phyloP scores from a whole-genome alignment of 2,797 vertebrate genomes.

The Sebastes paucispinis region DNA sequence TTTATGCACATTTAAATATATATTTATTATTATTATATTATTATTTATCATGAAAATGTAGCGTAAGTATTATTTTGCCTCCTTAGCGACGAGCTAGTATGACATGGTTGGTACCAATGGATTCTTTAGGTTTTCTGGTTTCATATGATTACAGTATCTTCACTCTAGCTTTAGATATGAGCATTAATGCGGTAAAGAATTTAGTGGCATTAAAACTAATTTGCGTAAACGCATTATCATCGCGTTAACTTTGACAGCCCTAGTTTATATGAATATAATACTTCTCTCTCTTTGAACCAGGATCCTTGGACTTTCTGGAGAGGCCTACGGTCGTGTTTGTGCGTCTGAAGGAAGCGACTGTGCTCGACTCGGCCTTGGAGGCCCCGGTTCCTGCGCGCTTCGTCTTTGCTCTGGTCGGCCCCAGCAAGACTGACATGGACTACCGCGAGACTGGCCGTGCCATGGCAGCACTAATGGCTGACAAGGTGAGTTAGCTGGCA shows the following conservation, averaged over 20 bases:
- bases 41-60: too few species aligned
- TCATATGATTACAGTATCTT: too few species aligned
- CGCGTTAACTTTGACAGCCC: too few species aligned
- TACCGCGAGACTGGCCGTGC: slow-evolving; percentile 90
- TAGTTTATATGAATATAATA: background rate
- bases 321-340: slow-evolving; percentile 85
- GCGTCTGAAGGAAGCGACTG: slow-evolving; percentile 83
- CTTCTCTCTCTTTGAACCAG: slow-evolving; percentile 68
- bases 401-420: slow-evolving; percentile 88
- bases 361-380: slow-evolving; percentile 79
- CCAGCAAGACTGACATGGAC: slow-evolving; percentile 75
- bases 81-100: too few species aligned
- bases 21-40: too few species aligned
- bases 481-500: slow-evolving; percentile 82
- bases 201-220: too few species aligned
- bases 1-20: too few species aligned
- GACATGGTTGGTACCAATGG: fast-evolving
- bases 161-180: too few species aligned
- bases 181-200: too few species aligned
- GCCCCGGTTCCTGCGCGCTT: slow-evolving; percentile 85
- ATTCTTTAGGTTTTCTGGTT: too few species aligned
- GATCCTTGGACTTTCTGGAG: slow-evolving; percentile 86
- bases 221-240: fast-evolving
- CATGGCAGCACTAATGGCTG: slow-evolving; percentile 89
- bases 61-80: too few species aligned